These are phyloP conservation scores for Takifugu rubripes DNA, from an alignment of 2,797 vertebrate species.

Conservation along the genomic window DNA sequence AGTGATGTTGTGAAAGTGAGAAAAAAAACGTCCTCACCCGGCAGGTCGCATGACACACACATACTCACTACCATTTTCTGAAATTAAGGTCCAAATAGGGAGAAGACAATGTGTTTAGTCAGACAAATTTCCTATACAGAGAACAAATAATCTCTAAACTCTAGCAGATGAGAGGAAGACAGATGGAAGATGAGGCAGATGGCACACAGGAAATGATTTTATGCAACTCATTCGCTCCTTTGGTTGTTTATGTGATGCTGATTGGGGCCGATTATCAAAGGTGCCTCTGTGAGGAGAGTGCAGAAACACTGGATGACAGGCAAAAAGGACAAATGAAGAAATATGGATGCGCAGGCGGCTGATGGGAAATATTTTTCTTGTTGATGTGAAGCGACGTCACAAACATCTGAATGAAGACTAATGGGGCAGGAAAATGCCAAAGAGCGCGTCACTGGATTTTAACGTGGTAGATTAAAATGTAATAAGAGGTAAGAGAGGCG, in stretches of 20 bases:
- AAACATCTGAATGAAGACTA: conserved; percentile 32
- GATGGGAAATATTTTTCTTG: conserved; percentile 33
- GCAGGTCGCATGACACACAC: background rate
- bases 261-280: conserved; percentile 33
- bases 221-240: conserved; percentile 37
- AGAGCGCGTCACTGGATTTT: conserved; percentile 20
- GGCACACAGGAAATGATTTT: conserved; percentile 42
- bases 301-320: conserved; percentile 2
- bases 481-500: conserved; percentile 18
- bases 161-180: conserved; percentile 11
- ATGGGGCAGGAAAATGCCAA: conserved; percentile 18
- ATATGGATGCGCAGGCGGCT: conserved; percentile 14
- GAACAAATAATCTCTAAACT: conserved; percentile 12
- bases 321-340: conserved; percentile 18
- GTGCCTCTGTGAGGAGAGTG: conserved; percentile 14
- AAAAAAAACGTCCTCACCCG: no score
- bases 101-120: no score
- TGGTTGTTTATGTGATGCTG: conserved; percentile 39
- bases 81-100: conserved; percentile 37
- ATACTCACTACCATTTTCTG: background rate
- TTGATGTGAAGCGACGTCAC: conserved; percentile 16
- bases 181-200: conserved; percentile 26
- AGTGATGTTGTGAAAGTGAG: no score
- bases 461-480: conserved; percentile 47
- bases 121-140: no score